Conservation (phyloP, 2,113 vertebrate species). For the Coturnix japonica region DNA sequence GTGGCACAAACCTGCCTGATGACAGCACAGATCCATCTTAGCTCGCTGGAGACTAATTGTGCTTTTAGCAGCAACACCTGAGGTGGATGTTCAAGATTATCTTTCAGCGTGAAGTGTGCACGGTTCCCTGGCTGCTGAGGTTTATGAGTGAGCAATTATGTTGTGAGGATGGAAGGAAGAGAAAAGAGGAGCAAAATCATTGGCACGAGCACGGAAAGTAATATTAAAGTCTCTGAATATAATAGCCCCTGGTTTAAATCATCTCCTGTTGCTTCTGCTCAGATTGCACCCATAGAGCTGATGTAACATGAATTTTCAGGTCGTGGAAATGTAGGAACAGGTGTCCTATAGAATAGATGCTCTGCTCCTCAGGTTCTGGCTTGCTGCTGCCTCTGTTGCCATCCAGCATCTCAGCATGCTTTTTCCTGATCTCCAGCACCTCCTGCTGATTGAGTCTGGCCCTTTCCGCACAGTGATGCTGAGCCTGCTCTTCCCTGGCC, state of each 20-base stretch:
- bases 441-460: constrained; percentile 61
- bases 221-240: constrained; percentile 10
- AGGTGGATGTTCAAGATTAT: not conserved
- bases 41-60: not conserved
- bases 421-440: constrained; percentile 49
- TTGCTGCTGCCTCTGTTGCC: constrained; percentile 6
- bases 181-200: not conserved
- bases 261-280: constrained; percentile 9
- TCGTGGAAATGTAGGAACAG: not conserved
- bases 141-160: constrained; percentile 25
- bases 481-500: not conserved
- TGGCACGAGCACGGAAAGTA: not conserved
- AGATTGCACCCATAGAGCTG: not conserved
- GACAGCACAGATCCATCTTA: not conserved
- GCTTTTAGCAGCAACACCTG: not conserved
- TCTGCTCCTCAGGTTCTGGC: constrained; percentile 8
- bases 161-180: not conserved
- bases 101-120: not conserved
- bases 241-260: constrained; percentile 3
- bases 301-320: constrained; percentile 40
- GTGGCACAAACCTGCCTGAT: not conserved
- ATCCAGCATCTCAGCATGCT: constrained; percentile 33
- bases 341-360: constrained; percentile 5
- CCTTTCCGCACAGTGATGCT: not conserved
- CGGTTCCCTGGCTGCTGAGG: not conserved